Evolutionary conservation across 2,797 vertebrate genomes (phyloP).

Genomic region (Aphelocoma californica): DNA sequence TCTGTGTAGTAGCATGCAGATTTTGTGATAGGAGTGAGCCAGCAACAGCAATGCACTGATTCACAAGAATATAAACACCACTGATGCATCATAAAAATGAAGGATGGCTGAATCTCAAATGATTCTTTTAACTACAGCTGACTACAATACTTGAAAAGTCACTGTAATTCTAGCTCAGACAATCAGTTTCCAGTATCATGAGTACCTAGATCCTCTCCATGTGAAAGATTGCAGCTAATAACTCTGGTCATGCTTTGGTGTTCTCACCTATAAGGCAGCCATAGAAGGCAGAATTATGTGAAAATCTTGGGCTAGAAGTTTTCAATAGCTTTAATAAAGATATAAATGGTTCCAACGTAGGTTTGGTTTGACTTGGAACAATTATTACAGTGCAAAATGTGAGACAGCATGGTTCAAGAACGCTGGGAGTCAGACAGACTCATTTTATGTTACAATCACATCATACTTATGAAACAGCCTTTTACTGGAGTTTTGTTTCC

Average conservation of each 20-base stretch:
- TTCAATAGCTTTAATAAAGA: not conserved
- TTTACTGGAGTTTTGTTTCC: not conserved
- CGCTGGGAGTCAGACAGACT: not conserved
- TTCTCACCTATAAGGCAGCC: not conserved
- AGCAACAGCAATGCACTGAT: not conserved
- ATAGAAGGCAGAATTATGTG: not conserved
- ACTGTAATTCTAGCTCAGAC: not conserved
- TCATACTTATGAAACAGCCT: not conserved
- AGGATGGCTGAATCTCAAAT: not conserved
- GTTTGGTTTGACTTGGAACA: not conserved
- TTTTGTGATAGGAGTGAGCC: not conserved
- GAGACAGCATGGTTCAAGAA: not conserved
- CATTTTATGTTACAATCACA: not conserved
- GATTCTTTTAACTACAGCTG: not conserved
- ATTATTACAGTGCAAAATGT: not conserved
- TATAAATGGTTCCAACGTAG: not conserved
- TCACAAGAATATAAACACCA: not conserved
- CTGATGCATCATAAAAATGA: not conserved
- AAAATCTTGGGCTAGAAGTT: not conserved
- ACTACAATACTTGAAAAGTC: not conserved
- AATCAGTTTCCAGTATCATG: not conserved
- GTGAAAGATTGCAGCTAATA: not conserved
- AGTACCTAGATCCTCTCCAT: not conserved
- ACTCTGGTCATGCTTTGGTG: not conserved
- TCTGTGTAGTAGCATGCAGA: not conserved